phyloP scores from a whole-genome alignment of 2,797 vertebrate genomes.

The Siniperca undulata region DNA sequence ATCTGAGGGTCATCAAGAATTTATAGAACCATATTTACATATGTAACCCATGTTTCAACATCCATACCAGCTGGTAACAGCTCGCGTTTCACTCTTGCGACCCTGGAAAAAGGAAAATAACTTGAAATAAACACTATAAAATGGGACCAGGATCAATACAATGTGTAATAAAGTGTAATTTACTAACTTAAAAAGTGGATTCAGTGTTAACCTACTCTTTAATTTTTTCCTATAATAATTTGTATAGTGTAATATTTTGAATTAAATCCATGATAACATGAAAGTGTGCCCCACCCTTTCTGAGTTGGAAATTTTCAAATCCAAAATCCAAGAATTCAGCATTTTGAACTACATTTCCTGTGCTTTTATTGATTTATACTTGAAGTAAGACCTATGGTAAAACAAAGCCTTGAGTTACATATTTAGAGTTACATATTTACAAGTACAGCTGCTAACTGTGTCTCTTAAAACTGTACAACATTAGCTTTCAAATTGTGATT shows the following conservation, averaged over 20 bases:
- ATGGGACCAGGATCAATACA: neutral
- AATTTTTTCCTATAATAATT: neutral
- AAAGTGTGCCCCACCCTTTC: too few species aligned
- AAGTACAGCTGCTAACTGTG: neutral
- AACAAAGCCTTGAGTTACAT: neutral
- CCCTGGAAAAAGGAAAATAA: neutral
- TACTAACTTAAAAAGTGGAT: neutral
- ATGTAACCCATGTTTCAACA: neutral
- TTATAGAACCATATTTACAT: neutral
- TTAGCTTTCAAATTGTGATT: neutral
- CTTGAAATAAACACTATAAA: neutral
- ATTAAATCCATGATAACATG: neutral
- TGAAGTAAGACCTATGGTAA: neutral
- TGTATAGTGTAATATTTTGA: too few species aligned
- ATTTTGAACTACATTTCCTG: neutral
- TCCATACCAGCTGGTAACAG: fast-evolving
- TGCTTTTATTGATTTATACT: neutral
- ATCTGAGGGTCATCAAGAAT: neutral
- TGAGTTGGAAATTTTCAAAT: neutral
- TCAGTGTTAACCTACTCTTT: neutral
- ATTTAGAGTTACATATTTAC: neutral
- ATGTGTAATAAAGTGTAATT: neutral
- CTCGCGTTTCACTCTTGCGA: neutral
- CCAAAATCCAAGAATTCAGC: neutral
- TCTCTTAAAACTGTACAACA: neutral